Evolutionary conservation across 2,113 vertebrate species (phyloP), one percentile per base, ranked within the genome.

Genomic region (Mixornis gularis): DNA sequence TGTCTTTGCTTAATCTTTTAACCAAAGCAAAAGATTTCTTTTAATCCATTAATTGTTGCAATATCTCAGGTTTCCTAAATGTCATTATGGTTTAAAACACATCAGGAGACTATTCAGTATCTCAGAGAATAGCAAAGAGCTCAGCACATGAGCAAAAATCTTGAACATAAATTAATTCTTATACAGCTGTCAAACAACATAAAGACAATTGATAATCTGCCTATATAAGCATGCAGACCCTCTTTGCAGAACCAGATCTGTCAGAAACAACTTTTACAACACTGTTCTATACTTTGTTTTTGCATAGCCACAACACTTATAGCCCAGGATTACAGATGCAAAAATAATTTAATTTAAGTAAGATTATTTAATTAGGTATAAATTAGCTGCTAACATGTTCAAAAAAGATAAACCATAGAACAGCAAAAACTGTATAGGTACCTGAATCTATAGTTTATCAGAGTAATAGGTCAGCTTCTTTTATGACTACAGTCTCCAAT

Each of bases 41-140:
- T 93, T 59, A 89, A 86, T 86, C 55, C 60, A 82, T 40, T 59
- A 34, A 68, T 25, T 74, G 21, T 8, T 77, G 29, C 58, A 52
- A 46, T 87, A 79, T 55, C 29, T 95, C 69, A 72, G 25, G 44
- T 92, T 85, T 89, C 36, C 40, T 72, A 92, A 93, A 84, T 65
- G 46, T 74, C 48, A 49, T 76, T 72, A 25, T 6, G 44, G 22
- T 79, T 52, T 69, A 62, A 93, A 89, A 60, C 7, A 53, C 24
- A 69, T 51, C 40, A 94, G 82, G 46, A n/a, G 11, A 55, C 56
- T 22, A 56, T 80, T 84, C 53, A 79, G 30, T 20, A 18, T 68
- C 21, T 74, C 59, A 56, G n/a, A 48, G n/a, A 87, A n/a, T n/a
- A n/a, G n/a, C n/a, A n/a, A n/a, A n/a, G n/a, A 59, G 22, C 25